Conservation (phyloP, 2,113 vertebrate species). For the Percina caprodes region DNA sequence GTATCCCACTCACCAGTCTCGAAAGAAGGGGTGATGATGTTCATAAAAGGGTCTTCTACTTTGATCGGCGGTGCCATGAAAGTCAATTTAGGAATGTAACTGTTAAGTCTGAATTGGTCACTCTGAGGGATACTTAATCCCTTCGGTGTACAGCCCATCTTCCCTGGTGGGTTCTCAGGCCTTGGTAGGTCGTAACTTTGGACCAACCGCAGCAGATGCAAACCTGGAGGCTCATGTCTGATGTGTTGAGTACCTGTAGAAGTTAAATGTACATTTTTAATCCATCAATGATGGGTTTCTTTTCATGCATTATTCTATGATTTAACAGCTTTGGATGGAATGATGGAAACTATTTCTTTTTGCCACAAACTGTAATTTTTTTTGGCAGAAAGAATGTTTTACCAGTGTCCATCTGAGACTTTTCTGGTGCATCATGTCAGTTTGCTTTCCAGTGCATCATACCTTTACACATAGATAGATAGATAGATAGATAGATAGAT, state of each 20-base stretch:
- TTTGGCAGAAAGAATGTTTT: not conserved
- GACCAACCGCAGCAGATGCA: constrained; percentile 54
- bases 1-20: constrained; percentile 5
- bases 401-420: not conserved
- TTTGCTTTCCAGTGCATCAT: too few relatives aligned
- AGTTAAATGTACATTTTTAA: not conserved
- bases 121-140: constrained; percentile 28
- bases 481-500: too few relatives aligned
- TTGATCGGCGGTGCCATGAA: not conserved
- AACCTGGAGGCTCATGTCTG: not conserved
- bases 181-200: not conserved
- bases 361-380: not conserved
- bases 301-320: not conserved
- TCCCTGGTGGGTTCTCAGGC: constrained; percentile 58
- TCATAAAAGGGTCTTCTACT: not conserved
- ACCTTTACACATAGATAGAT: too few relatives aligned
- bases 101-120: not conserved
- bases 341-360: too few relatives aligned
- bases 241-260: not conserved
- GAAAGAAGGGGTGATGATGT: rapidly evolving
- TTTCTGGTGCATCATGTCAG: not conserved
- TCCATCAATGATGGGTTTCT: not conserved
- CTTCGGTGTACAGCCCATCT: constrained; percentile 47
- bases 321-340: too few relatives aligned
- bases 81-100: rapidly evolving